Percentiles rank a stretch among this genome's conserved stretches.
Conservation (phyloP, 37 sponge, comb jelly and placozoan species). For the Chondrilla cf. caribensis region DNA sequence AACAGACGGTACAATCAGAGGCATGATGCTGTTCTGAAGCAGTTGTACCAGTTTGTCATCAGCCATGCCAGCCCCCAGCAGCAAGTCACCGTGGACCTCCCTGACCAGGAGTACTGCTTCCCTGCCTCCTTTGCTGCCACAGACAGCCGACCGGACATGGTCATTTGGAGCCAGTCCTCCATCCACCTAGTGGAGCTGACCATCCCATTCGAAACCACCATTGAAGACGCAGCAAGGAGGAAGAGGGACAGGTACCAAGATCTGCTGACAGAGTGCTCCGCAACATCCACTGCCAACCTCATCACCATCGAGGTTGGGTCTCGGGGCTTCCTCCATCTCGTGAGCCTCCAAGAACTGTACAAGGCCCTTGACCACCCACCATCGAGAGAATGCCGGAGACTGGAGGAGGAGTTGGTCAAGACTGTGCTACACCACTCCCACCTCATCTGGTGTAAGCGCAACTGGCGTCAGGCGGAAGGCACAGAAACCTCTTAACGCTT, state of each 20-base stretch:
- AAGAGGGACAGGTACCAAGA: background rate
- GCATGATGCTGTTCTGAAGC: constrained; percentile 21
- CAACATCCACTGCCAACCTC: background rate
- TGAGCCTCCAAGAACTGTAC: constrained; percentile 2
- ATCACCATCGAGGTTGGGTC: constrained; percentile 11
- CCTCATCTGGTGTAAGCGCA: constrained; percentile 18
- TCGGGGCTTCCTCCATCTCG: background rate
- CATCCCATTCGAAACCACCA: background rate
- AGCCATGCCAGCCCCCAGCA: background rate
- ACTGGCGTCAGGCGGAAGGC: background rate
- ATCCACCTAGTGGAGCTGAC: constrained; percentile 10
- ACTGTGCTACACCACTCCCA: background rate
- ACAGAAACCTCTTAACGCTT: too few species aligned
- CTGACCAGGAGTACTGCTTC: constrained; percentile 8
- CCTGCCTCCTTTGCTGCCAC: constrained; percentile 12
- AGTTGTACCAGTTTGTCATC: background rate
- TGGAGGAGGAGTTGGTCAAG: background rate
- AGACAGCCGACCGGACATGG: constrained; percentile 23
- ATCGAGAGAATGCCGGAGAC: background rate
- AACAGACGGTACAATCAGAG: constrained; percentile 27
- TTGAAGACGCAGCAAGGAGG: constrained; percentile 9
- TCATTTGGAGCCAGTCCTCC: constrained; percentile 17
- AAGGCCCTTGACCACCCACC: background rate
- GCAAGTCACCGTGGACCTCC: constrained; percentile 21
- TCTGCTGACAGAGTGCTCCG: background rate